A percentile compares a stretch with the other conserved stretches of the same genome.
Evolutionary conservation across 2,888 invertebrate species (phyloP).

Genomic region (Lepeophtheirus nordmannii): DNA sequence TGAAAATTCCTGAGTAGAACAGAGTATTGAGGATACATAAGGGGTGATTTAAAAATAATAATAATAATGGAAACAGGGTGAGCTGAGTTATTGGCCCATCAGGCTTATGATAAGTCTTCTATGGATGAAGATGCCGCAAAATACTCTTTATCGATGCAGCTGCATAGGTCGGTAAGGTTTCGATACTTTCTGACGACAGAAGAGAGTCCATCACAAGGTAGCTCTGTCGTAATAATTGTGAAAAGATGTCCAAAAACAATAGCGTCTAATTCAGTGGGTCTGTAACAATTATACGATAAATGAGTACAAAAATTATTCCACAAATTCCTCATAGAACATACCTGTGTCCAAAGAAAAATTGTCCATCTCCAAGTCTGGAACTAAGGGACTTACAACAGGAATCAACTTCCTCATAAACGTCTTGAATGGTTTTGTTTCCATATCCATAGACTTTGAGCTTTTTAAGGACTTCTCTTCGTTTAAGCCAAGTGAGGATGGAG

Average conservation of each 20-base stretch:
- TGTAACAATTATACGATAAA: conserved; percentile 38
- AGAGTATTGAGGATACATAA: too few species aligned
- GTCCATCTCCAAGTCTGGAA: conserved; percentile 58
- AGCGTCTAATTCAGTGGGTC: conserved; percentile 88
- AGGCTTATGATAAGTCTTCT: too few species aligned
- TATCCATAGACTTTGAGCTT: background rate
- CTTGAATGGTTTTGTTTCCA: conserved; percentile 26
- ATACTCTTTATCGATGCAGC: conserved; percentile 64
- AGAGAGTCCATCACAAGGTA: conserved; percentile 66
- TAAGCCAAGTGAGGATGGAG: conserved; percentile 58
- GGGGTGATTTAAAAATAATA: too few species aligned
- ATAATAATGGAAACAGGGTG: too few species aligned
- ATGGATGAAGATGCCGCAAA: conserved; percentile 36
- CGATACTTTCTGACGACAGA: conserved; percentile 59
- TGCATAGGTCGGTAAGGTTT: conserved; percentile 62
- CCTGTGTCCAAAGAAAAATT: conserved; percentile 65
- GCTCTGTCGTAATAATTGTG: conserved; percentile 72
- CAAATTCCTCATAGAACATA: conserved; percentile 33
- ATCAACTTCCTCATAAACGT: conserved; percentile 49
- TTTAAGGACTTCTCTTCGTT: conserved; percentile 45
- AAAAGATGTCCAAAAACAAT: conserved; percentile 93
- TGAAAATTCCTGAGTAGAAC: too few species aligned
- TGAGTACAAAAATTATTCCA: background rate
- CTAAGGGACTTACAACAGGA: conserved; percentile 75
- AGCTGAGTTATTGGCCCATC: too few species aligned